Evolutionary conservation across 2,797 vertebrate genomes (phyloP).

Genomic region (Potorous gilbertii): DNA sequence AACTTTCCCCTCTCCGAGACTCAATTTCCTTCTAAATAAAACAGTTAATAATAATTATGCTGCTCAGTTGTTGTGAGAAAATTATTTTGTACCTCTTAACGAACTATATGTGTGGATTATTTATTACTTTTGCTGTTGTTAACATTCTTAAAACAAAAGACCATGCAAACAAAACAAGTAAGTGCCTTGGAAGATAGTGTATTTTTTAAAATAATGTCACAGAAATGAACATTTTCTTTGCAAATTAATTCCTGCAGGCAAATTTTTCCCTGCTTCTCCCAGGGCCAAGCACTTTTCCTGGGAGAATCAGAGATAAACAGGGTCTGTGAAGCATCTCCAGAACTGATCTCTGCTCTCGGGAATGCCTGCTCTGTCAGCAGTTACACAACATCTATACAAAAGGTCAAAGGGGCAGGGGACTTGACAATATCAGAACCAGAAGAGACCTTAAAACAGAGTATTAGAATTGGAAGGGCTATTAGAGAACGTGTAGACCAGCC

Average conservation of each 20-base stretch:
- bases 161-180: constrained; percentile 56
- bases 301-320: constrained; percentile 74
- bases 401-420: constrained; percentile 71
- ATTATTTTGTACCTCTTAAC: background rate
- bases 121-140: background rate
- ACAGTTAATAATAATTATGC: background rate
- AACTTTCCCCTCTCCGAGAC: background rate
- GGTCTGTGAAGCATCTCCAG: constrained; percentile 73
- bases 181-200: constrained; percentile 60
- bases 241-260: constrained; percentile 67
- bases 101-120: background rate
- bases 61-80: background rate
- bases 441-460: background rate
- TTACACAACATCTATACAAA: constrained; percentile 67
- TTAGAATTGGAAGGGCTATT: background rate
- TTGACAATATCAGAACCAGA: background rate
- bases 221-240: constrained; percentile 61
- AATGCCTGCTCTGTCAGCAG: constrained; percentile 71
- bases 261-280: constrained; percentile 18
- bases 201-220: constrained; percentile 67
- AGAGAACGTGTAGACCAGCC: background rate
- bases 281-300: constrained; percentile 59
- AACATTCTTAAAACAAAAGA: background rate
- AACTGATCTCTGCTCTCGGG: constrained; percentile 74
- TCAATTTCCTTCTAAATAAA: background rate